A percentile compares a stretch with the other conserved stretches of the same genome.
Conservation (phyloP, 2,888 invertebrate species). For the Heliothis peltigera region DNA sequence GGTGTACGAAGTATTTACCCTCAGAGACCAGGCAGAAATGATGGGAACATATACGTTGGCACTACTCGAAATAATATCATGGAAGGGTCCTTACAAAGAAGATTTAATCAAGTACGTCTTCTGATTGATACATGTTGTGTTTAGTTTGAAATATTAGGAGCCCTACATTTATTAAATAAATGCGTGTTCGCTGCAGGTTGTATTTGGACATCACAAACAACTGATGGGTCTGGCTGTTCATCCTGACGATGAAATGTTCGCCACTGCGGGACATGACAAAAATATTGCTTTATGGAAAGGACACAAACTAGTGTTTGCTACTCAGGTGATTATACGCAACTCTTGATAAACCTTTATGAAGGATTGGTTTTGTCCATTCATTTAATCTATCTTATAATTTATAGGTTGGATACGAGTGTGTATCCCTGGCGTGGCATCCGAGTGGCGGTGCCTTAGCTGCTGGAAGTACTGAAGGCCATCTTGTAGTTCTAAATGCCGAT, state of each 20-base stretch:
- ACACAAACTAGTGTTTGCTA: constrained; percentile 96
- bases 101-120: constrained; percentile 93
- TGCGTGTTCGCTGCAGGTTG: constrained; percentile 87
- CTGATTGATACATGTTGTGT: background rate
- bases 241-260: constrained; percentile 97
- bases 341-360: background rate
- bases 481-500: constrained; percentile 96
- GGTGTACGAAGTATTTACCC: constrained; percentile 97
- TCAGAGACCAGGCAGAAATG: constrained; percentile 95
- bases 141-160: background rate
- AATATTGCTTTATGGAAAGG: constrained; percentile 97
- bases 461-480: constrained; percentile 96
- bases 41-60: constrained; percentile 97
- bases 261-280: constrained; percentile 97
- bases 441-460: constrained; percentile 96
- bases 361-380: background rate
- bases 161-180: too few relatives aligned
- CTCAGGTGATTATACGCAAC: constrained; percentile 90
- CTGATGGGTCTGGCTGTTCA: constrained; percentile 97
- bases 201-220: constrained; percentile 96
- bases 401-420: constrained; percentile 95
- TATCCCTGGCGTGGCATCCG: constrained; percentile 96
- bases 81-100: constrained; percentile 96
- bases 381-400: constrained; percentile 4
- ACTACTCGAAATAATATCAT: constrained; percentile 96